Percentiles rank a stretch among this genome's conserved stretches.
These are phyloP conservation scores for Mionectes olivaceus DNA, from an alignment of 2,797 vertebrate genomes.

Conservation along the genomic window DNA sequence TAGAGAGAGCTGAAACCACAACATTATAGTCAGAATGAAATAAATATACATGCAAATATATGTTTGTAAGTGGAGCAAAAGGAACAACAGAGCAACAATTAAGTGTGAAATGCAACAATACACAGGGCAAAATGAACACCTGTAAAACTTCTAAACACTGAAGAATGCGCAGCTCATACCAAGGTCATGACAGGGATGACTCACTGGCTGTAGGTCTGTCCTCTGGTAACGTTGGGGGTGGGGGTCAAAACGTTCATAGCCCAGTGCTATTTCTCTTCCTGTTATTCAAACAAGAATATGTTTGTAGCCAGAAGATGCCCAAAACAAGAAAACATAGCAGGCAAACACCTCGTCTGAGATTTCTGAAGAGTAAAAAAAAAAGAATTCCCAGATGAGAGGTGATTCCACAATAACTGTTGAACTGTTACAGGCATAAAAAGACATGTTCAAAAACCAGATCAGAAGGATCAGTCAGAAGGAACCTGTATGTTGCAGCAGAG, in stretches of 20 bases:
- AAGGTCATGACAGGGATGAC: not conserved
- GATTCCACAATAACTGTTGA: not conserved
- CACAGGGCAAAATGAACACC: not conserved
- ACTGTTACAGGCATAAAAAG: not conserved
- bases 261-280: not conserved
- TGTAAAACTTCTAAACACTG: not conserved
- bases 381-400: not conserved
- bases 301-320: not conserved
- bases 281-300: not conserved
- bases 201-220: not conserved
- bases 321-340: not conserved
- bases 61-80: not conserved
- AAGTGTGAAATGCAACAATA: not conserved
- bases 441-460: not conserved
- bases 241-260: not conserved
- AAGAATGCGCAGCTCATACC: not conserved
- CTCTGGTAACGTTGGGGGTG: not conserved
- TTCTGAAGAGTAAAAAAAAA: not conserved
- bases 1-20: not conserved
- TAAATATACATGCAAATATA: not conserved
- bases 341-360: not conserved
- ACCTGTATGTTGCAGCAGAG: not conserved
- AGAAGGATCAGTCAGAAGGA: not conserved
- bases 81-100: not conserved
- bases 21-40: not conserved